Conservation (phyloP, 2,888 invertebrate genomes). For the Nemurella pictetii region DNA sequence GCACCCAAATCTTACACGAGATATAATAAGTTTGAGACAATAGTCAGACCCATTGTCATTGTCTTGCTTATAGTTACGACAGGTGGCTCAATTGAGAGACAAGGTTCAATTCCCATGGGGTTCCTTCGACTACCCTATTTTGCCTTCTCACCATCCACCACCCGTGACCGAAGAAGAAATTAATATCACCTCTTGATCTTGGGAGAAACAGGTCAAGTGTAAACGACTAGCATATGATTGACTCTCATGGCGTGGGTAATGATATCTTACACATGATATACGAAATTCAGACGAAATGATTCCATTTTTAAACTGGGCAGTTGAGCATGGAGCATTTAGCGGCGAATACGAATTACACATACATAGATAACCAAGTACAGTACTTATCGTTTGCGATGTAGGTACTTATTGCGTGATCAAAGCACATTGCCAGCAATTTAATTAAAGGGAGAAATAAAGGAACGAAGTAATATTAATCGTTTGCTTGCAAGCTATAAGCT, state of each 20-base stretch:
- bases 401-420: background rate
- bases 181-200: background rate
- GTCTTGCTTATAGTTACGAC: background rate
- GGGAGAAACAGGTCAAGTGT: background rate
- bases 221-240: background rate
- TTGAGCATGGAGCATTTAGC: too few species aligned
- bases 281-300: background rate
- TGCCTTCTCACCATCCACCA: background rate
- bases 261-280: background rate
- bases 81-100: background rate
- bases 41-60: background rate
- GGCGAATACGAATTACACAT: too few species aligned
- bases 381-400: background rate
- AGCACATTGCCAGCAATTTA: background rate
- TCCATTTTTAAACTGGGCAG: background rate
- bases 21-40: background rate
- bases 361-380: too few species aligned
- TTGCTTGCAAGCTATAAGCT: background rate
- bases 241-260: background rate
- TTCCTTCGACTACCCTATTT: background rate
- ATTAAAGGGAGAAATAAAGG: background rate
- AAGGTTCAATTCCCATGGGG: background rate
- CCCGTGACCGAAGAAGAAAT: background rate
- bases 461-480: background rate
- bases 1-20: background rate